Percentiles rank a stretch among this genome's conserved stretches.
Conservation (phyloP, 2,113 vertebrate species). For the Columba livia region DNA sequence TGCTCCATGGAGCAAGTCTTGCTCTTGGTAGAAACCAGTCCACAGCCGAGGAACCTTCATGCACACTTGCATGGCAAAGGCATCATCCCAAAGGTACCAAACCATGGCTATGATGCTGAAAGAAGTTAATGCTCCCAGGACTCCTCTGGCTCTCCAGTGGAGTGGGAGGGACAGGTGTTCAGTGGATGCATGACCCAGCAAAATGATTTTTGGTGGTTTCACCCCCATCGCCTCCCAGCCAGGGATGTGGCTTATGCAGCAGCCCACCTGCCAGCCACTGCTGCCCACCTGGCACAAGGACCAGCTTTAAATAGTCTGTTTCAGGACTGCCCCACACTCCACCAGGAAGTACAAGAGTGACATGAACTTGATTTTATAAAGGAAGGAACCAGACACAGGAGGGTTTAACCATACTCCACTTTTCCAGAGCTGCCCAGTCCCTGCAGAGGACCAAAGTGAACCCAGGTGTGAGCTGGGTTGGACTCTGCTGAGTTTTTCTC, state of each 20-base stretch:
- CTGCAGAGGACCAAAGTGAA: background rate
- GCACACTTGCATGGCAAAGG: fast-evolving
- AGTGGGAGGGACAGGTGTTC: background rate
- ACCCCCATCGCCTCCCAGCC: background rate
- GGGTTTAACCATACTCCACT: background rate
- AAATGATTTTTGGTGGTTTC: background rate
- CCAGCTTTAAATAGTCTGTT: background rate
- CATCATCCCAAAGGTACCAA: background rate
- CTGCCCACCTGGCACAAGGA: background rate
- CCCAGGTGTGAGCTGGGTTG: background rate
- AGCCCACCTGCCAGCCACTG: background rate
- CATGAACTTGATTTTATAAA: background rate
- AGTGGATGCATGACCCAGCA: background rate
- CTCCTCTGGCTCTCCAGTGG: background rate
- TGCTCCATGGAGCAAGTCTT: background rate
- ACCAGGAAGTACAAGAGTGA: background rate
- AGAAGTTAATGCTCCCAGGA: background rate
- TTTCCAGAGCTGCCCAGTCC: background rate
- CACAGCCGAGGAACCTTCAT: background rate
- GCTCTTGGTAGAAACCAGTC: background rate
- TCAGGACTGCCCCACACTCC: background rate
- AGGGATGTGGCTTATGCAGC: background rate
- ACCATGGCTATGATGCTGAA: background rate
- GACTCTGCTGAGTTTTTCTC: background rate
- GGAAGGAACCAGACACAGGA: background rate